Conservation (phyloP, 2,113 vertebrate genomes). For the Glaucidium brasilianum region DNA sequence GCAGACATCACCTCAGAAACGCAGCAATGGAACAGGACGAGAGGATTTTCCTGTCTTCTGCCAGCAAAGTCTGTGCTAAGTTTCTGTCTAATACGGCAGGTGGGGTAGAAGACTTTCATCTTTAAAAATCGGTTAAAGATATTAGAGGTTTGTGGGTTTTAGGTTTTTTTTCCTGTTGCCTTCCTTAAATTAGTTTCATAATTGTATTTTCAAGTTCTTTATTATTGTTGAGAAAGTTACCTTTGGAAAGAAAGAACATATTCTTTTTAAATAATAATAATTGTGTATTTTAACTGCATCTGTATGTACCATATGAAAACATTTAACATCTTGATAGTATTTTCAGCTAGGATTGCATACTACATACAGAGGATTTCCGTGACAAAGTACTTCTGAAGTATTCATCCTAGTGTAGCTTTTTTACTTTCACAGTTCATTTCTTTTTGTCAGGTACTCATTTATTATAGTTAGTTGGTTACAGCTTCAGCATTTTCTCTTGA, state of each 20-base stretch:
- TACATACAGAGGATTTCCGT: not conserved
- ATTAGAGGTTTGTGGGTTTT: not conserved
- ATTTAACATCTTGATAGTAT: not conserved
- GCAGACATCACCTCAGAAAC: not conserved
- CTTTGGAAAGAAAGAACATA: not conserved
- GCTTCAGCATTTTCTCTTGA: slow-evolving; percentile 45
- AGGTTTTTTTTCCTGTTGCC: not conserved
- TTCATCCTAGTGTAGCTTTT: slow-evolving; percentile 19
- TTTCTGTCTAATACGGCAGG: not conserved
- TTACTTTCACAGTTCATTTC: slow-evolving; percentile 57
- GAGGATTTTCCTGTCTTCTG: not conserved
- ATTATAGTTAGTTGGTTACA: slow-evolving; percentile 63
- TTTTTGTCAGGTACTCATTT: slow-evolving; percentile 11
- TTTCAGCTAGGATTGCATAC: not conserved
- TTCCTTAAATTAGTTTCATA: not conserved
- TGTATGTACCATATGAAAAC: not conserved
- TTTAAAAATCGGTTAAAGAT: not conserved
- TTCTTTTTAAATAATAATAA: not conserved
- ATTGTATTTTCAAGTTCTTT: not conserved
- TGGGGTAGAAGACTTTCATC: not conserved
- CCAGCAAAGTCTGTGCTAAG: not conserved
- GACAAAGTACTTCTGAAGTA: not conserved
- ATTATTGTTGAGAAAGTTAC: not conserved
- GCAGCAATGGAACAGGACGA: not conserved
- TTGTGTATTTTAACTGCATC: not conserved